Evolutionary conservation across 1,140 invertebrate genomes (phyloP).

Genomic region (Ceratina japonica): DNA sequence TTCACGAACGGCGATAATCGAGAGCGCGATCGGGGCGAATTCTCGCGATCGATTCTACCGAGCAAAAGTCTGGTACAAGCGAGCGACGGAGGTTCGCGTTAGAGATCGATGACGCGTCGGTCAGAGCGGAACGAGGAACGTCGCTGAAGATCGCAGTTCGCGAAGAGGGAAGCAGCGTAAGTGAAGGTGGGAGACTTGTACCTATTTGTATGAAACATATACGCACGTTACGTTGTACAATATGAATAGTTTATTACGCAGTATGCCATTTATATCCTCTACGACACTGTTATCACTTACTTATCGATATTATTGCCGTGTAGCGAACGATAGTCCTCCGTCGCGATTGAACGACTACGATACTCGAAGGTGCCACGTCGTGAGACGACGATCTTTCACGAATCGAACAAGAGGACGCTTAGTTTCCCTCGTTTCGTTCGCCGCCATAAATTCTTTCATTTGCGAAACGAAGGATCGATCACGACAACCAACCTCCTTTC

Average conservation of each 20-base stretch:
- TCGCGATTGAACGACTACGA: constrained; percentile 12
- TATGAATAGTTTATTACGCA: constrained; percentile 74
- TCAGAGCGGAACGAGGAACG: constrained; percentile 15
- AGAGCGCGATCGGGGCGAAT: background rate
- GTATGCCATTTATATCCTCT: constrained; percentile 63
- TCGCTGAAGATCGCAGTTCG: constrained; percentile 14
- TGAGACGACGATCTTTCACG: background rate
- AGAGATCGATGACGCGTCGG: background rate
- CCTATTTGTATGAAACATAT: constrained; percentile 63
- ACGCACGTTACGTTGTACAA: constrained; percentile 71
- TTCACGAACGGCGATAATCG: too few species aligned
- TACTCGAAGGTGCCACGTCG: constrained; percentile 20
- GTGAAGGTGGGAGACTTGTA: constrained; percentile 37
- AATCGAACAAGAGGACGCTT: background rate
- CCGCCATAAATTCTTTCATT: background rate
- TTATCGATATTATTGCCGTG: constrained; percentile 55
- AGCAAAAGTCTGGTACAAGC: background rate
- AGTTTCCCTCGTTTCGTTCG: background rate
- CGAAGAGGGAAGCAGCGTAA: background rate
- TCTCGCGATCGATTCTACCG: background rate
- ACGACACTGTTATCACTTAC: constrained; percentile 61
- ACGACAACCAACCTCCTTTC: constrained; percentile 21
- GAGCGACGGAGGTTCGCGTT: background rate
- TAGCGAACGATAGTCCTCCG: constrained; percentile 26
- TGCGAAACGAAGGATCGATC: background rate